Base-by-base conservation (phyloP, 2,113 vertebrate species). In the Pavo muticus region DNA sequence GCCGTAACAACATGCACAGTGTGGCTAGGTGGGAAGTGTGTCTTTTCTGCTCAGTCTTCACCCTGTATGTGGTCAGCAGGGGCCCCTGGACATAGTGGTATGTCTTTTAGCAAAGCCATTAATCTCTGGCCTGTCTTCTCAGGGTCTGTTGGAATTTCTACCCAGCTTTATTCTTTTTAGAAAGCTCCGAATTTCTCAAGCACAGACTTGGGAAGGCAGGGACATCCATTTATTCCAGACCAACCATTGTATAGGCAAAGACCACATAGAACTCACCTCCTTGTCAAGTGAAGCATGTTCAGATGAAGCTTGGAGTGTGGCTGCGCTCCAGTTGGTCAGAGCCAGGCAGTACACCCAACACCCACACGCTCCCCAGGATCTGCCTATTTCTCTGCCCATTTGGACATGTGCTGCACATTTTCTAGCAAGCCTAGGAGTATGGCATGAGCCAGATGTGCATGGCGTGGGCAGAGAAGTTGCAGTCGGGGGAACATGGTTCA, bases 401-500 rank as follows among this genome's bases (percentile, higher is more conserved):
- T 80, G 76, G 60, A 90, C 30, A 64, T 77, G 50, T 94, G 67
- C 83, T 94, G 72, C 16, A 39, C 25, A 24, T 45, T 80, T 87
- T 93, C 76, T 74, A 4, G 79, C 85, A 39, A 54, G 52, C 50
- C 65, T 71, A 68, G 79, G 39, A 90, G 52, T 44, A 74, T 9
- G 1, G 42, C 50, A 68, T 37, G 42, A 79, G 73, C 69, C 76
- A 86, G 29, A 86, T 91, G 69, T 77, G 57, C 1, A 2, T 69
- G 65, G n/a, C 8, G 20, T 83, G 61, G 90, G 87, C 72, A 69
- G 82, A 93, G 69, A 81, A 94, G 82, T 68, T 95, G 52, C 52
- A 91, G 82, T 11, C 2, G 0, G 67, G 67, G 60, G 39, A 91
- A 54, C 48, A 40, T 4, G 29, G 82, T 86, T 95, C 94, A 94